These are phyloP conservation scores for Megaptera novaeangliae DNA, from an alignment of 2,113 vertebrate species.

Conservation along the genomic window DNA sequence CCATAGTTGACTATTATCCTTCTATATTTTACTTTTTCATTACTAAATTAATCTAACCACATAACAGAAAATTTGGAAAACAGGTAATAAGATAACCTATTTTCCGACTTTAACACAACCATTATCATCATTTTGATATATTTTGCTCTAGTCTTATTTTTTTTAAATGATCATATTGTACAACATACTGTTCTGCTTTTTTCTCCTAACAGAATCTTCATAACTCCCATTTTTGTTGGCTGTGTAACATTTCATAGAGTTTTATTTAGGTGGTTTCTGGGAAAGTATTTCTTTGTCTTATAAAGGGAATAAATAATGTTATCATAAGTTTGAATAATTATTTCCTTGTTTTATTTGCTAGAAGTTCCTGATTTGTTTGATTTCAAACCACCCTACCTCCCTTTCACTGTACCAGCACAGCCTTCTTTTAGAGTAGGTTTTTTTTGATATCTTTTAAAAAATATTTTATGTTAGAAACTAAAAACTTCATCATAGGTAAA, in stretches of 20 bases:
- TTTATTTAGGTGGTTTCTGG: not conserved
- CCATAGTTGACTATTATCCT: not conserved
- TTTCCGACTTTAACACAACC: not conserved
- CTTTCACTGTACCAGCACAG: not conserved
- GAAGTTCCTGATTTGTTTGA: not conserved
- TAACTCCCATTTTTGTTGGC: not conserved
- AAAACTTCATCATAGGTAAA: not conserved
- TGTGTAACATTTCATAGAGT: not conserved
- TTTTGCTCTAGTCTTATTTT: not conserved
- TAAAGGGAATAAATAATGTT: not conserved
- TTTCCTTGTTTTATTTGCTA: not conserved
- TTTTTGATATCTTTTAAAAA: not conserved
- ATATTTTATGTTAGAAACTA: not conserved
- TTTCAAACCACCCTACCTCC: not conserved
- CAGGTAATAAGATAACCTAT: not conserved
- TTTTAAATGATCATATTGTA: not conserved
- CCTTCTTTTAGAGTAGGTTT: not conserved
- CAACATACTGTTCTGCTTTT: not conserved
- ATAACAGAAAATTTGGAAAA: not conserved
- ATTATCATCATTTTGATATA: not conserved
- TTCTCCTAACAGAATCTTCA: not conserved
- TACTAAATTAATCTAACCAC: not conserved
- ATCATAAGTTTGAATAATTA: not conserved
- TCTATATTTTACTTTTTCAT: not conserved
- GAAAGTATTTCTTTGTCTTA: not conserved